phyloP scores from a whole-genome alignment of 2,888 invertebrate genomes.

The Lydus trimaculatus region DNA sequence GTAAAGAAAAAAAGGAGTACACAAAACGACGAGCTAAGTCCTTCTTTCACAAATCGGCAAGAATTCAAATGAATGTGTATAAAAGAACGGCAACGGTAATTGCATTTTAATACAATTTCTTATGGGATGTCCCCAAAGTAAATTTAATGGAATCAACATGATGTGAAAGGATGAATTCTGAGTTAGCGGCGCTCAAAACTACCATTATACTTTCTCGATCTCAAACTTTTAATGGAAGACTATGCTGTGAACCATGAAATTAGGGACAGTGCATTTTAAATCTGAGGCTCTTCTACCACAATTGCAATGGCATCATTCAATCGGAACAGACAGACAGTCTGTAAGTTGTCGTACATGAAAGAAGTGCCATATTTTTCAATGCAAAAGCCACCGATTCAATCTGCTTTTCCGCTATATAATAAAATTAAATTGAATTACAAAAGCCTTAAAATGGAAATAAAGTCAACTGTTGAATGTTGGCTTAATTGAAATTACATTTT shows the following conservation, averaged over 20 bases:
- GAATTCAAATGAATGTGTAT: conserved; percentile 8
- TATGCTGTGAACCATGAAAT: conserved; percentile 37
- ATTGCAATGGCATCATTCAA: conserved; percentile 12
- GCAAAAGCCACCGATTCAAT: background rate
- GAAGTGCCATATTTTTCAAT: background rate
- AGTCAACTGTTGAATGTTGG: conserved; percentile 5
- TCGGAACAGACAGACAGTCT: background rate
- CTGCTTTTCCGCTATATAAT: background rate
- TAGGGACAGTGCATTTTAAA: conserved; percentile 43
- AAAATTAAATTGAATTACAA: background rate
- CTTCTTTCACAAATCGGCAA: conserved; percentile 7
- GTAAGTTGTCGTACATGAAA: background rate
- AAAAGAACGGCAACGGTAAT: conserved; percentile 8
- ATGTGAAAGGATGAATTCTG: conserved; percentile 13
- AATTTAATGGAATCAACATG: conserved; percentile 20
- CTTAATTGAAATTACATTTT: background rate
- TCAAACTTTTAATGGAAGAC: conserved; percentile 30
- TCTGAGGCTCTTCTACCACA: conserved; percentile 18
- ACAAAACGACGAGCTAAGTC: background rate
- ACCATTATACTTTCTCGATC: conserved; percentile 18
- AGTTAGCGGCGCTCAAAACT: conserved; percentile 13
- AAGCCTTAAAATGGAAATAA: background rate
- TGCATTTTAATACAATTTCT: conserved; percentile 11
- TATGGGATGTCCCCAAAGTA: conserved; percentile 6
- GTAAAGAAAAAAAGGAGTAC: background rate